phyloP scores from a whole-genome alignment of 2,113 vertebrate species.

The Beaufortia kweichowensis region DNA sequence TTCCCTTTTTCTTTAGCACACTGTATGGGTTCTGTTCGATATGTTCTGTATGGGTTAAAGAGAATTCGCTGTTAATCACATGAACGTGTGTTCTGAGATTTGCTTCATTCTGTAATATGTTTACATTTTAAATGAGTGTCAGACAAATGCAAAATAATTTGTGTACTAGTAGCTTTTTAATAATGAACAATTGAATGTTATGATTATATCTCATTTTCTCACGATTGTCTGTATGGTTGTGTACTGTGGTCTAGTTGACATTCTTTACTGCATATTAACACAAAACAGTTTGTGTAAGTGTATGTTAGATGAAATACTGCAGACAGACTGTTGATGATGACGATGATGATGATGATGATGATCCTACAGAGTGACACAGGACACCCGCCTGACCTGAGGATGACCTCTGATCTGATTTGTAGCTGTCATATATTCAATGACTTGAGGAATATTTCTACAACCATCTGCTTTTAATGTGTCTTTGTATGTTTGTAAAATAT shows the following conservation, averaged over 20 bases:
- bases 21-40: slow-evolving; percentile 1
- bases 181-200: neutral
- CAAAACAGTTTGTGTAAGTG: neutral
- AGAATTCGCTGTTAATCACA: no score
- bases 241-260: neutral
- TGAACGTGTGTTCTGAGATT: no score
- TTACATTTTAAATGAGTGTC: neutral
- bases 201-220: neutral
- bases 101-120: neutral
- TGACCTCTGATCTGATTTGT: slow-evolving; percentile 50
- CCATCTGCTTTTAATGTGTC: slow-evolving; percentile 37
- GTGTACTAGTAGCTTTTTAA: neutral
- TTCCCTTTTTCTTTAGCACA: slow-evolving; percentile 1
- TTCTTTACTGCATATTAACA: neutral
- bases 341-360: neutral
- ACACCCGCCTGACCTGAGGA: slow-evolving; percentile 28
- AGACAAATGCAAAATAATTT: neutral
- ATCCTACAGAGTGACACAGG: slow-evolving; percentile 46
- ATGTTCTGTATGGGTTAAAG: neutral
- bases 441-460: neutral
- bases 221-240: neutral
- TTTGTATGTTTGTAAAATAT: slow-evolving; percentile 6
- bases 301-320: neutral
- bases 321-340: neutral
- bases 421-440: neutral